These are phyloP conservation scores for Perizoma flavofasciatum DNA, from an alignment of 2,888 invertebrate genomes.

Conservation along the genomic window DNA sequence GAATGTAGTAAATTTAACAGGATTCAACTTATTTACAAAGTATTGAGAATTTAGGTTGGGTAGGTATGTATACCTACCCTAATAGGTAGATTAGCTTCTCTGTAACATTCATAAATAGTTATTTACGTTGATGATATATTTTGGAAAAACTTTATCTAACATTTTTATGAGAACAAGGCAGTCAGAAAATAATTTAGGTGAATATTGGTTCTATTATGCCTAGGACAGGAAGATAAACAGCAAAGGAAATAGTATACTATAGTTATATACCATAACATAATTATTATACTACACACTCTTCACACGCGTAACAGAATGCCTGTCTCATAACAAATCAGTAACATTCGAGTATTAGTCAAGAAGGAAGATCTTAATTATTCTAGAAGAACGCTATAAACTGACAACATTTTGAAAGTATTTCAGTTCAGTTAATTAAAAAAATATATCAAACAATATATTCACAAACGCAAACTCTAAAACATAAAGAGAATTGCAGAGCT, in stretches of 20 bases:
- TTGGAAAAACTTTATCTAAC: conserved; percentile 11
- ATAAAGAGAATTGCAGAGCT: conserved; percentile 11
- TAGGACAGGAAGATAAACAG: conserved; percentile 19
- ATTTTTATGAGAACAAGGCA: conserved; percentile 4
- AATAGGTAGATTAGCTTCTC: conserved; percentile 2
- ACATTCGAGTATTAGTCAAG: conserved; percentile 38
- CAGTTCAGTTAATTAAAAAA: neutral
- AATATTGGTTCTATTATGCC: conserved; percentile 8
- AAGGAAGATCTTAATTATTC: conserved; percentile 14
- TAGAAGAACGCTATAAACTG: neutral
- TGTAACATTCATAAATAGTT: conserved; percentile 15
- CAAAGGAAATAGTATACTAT: conserved; percentile 10
- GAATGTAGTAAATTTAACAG: conserved; percentile 83
- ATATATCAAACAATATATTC: conserved; percentile 2
- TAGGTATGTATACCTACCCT: conserved; percentile 20
- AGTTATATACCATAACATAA: conserved; percentile 18
- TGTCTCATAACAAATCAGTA: conserved; percentile 27
- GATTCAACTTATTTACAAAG: conserved; percentile 81
- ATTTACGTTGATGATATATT: neutral
- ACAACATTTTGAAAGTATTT: too few species aligned
- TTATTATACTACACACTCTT: conserved; percentile 32
- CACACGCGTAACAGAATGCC: conserved; percentile 29
- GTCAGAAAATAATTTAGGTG: conserved; percentile 18
- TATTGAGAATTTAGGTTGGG: conserved; percentile 26
- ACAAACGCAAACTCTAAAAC: conserved; percentile 1